These are phyloP conservation scores for Eriocheir sinensis DNA, from an alignment of 1,140 invertebrate genomes.

Conservation along the genomic window DNA sequence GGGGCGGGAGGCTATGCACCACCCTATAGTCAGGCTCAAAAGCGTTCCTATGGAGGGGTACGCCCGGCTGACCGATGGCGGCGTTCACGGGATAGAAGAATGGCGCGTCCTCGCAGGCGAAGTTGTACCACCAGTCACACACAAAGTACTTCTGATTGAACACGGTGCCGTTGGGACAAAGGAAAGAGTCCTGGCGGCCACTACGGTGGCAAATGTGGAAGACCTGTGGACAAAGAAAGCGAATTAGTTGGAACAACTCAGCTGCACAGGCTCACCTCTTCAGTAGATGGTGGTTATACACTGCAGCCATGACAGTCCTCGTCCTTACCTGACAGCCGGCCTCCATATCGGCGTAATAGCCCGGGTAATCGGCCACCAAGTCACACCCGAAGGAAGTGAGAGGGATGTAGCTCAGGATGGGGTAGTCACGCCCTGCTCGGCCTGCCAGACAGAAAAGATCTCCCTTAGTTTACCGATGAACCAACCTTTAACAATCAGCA, in stretches of 20 bases:
- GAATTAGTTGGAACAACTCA: neutral
- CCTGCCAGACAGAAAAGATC: constrained; percentile 41
- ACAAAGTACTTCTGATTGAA: constrained; percentile 85
- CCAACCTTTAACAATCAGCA: too few species aligned
- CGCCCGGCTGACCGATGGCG: constrained; percentile 70
- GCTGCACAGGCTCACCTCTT: neutral
- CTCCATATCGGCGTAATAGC: constrained; percentile 92
- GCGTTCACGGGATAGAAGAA: constrained; percentile 83
- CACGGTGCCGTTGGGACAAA: constrained; percentile 85
- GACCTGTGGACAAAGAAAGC: constrained; percentile 81
- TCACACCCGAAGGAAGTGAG: constrained; percentile 89
- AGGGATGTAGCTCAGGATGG: constrained; percentile 87
- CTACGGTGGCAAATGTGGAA: constrained; percentile 85
- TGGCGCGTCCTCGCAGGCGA: constrained; percentile 82
- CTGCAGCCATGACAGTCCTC: neutral
- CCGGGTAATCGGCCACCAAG: constrained; percentile 85
- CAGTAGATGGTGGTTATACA: neutral
- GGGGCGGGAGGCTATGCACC: constrained; percentile 26
- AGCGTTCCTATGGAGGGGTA: constrained; percentile 59
- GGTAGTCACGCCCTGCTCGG: constrained; percentile 77
- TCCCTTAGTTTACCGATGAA: too few species aligned
- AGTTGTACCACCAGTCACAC: constrained; percentile 86
- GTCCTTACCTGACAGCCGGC: constrained; percentile 88
- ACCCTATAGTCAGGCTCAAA: constrained; percentile 55
- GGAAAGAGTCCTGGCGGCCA: constrained; percentile 83